Evolutionary conservation across 2,113 vertebrate genomes (phyloP), one percentile per base, ranked within the genome.

Genomic region (Brachionichthys hirsutus): DNA sequence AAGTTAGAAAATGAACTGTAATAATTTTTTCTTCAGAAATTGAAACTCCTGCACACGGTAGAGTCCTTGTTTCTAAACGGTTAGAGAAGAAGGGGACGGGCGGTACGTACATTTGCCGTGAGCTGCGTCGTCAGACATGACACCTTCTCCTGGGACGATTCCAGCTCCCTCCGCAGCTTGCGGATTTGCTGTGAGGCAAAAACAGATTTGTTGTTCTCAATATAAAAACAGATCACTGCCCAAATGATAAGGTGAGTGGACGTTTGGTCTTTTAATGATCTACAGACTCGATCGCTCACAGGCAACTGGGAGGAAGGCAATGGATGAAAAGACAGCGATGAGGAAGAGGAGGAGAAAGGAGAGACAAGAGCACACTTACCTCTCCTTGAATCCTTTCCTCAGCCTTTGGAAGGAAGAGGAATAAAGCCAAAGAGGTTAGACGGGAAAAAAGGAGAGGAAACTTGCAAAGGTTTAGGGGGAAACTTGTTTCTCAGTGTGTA

Each of bases 321-420:
- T 43, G 70, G 61, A 61, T 69, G 64, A 40, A 52, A 67, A 30
- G 38, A 62, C 12, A 40, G 67, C 62, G 40, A 70, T 62, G 15
- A 67, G 75, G 78, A 9, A 19, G 44, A 54, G 30, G 22, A 54
- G 78, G 58, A 78, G 63, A 73, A 70, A 82, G 63, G 56, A 61
- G 54, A 63, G 72, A 42, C 38, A 57, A 75, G 62, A 64, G 19
- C 38, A 40, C 16, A 72, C 90, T 90, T 89, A 98, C 96, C 94
- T 98, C 96, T 6, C 95, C 95, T 71, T 98, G 96, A 90, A 98
- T 95, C 93, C 94, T 96, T 87, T 98, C 95, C 92, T 98, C 95
- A 85, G 95, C 94, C 96, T 98, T 92, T 45, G 67, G 67, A 60
- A 88, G 90, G 85, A 89, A 17, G 3, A 54, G 69, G 55, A 44